A percentile compares a stretch with the other conserved stretches of the same genome.
Conservation (phyloP, 2,113 vertebrate species). For the Australoheros scitulus region DNA sequence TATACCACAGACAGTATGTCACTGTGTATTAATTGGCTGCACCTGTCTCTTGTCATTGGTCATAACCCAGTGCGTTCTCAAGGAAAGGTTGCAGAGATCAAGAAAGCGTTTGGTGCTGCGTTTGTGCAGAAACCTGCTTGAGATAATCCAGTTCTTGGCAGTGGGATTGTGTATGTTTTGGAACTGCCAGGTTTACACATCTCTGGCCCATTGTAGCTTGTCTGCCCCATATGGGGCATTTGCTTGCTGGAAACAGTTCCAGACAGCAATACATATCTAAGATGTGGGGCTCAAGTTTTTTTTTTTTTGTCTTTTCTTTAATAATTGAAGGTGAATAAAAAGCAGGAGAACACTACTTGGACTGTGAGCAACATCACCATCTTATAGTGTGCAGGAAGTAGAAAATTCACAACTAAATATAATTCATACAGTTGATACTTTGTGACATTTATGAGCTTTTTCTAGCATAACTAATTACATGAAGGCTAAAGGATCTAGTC, state of each 20-base stretch:
- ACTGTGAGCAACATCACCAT: constrained; percentile 35
- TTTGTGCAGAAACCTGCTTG: constrained; percentile 68
- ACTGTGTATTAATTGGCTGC: constrained; percentile 82
- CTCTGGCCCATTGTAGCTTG: constrained; percentile 64
- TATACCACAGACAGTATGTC: constrained; percentile 69
- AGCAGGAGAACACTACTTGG: constrained; percentile 18
- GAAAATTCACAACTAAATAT: neutral
- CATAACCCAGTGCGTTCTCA: constrained; percentile 76
- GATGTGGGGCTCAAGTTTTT: constrained; percentile 7
- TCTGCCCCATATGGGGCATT: constrained; percentile 62
- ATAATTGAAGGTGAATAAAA: constrained; percentile 24
- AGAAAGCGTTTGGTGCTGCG: constrained; percentile 56
- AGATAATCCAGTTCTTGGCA: constrained; percentile 80
- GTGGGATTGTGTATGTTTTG: constrained; percentile 71
- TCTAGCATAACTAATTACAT: neutral
- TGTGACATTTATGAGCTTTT: neutral
- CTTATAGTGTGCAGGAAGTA: neutral
- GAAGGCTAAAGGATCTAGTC: neutral
- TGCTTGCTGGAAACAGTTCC: constrained; percentile 51
- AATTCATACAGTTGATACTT: neutral
- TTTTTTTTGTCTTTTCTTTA: neutral
- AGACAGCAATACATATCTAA: constrained; percentile 47
- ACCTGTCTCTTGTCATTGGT: constrained; percentile 85
- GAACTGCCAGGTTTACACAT: constrained; percentile 73
- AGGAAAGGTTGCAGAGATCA: constrained; percentile 78